These are phyloP conservation scores for Ceyx cyanopectus DNA, from an alignment of 2,113 vertebrate genomes.

Conservation along the genomic window DNA sequence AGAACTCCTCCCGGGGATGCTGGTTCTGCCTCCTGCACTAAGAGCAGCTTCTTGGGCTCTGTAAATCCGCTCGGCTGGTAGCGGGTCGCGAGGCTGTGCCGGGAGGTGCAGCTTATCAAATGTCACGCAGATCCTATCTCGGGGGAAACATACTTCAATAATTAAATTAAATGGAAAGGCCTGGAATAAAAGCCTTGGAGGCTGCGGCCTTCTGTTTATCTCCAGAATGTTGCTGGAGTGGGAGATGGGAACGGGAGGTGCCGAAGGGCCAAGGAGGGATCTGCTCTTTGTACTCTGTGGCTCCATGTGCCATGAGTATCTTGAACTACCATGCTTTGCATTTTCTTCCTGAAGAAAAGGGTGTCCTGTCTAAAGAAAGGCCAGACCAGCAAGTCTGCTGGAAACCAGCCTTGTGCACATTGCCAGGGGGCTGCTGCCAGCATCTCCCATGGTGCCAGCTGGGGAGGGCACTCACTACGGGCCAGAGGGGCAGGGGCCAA, in stretches of 20 bases:
- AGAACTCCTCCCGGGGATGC: not conserved
- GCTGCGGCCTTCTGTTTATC: not conserved
- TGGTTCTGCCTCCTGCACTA: not conserved
- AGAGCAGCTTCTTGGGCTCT: not conserved
- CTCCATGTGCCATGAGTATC: not conserved
- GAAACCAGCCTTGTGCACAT: too few species aligned
- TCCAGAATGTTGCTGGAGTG: accelerated
- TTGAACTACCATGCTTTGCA: accelerated
- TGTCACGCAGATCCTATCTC: not conserved
- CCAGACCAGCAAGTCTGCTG: not conserved
- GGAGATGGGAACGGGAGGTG: not conserved
- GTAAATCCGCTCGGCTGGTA: not conserved
- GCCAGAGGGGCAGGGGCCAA: not conserved
- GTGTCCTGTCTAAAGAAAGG: not conserved
- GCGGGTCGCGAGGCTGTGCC: not conserved
- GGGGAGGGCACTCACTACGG: accelerated
- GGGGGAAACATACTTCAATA: not conserved
- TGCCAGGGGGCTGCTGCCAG: accelerated
- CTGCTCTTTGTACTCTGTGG: not conserved
- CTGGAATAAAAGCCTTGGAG: not conserved
- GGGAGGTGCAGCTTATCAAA: not conserved
- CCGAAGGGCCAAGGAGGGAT: not conserved
- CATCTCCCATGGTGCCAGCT: accelerated
- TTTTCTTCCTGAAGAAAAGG: not conserved
- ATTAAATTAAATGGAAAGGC: not conserved